These are phyloP conservation scores for Bufo bufo DNA, from an alignment of 2,113 vertebrate species.

Conservation along the genomic window DNA sequence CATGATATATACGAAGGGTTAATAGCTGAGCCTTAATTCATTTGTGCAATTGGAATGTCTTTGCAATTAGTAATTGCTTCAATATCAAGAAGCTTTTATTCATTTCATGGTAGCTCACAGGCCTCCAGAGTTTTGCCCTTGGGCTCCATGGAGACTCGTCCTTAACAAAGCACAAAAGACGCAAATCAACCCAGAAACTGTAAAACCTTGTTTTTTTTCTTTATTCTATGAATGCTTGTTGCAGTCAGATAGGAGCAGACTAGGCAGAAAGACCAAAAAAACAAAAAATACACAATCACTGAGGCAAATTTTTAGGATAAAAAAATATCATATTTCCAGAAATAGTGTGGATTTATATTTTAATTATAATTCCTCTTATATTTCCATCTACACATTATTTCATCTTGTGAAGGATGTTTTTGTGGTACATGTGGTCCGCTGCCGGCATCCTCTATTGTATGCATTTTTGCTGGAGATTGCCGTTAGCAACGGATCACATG, in stretches of 20 bases:
- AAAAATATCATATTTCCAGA: not conserved
- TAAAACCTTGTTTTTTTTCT: slow-evolving; percentile 57
- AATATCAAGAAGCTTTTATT: slow-evolving; percentile 54
- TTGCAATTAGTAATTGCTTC: slow-evolving; percentile 55
- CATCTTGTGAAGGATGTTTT: no score
- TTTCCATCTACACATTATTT: no score
- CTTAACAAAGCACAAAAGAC: slow-evolving; percentile 49
- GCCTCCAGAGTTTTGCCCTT: slow-evolving; percentile 54
- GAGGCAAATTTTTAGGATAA: not conserved
- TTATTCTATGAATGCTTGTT: slow-evolving; percentile 14
- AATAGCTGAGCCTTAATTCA: slow-evolving; percentile 40
- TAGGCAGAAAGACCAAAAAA: not conserved
- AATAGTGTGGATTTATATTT: not conserved
- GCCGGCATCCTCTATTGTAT: no score
- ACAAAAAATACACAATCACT: not conserved
- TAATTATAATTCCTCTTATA: no score
- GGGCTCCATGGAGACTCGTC: slow-evolving; percentile 55
- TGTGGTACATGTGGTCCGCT: no score
- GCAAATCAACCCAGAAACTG: slow-evolving; percentile 40
- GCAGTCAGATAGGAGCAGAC: not conserved
- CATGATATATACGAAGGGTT: slow-evolving; percentile 9
- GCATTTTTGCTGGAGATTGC: no score
- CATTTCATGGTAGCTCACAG: slow-evolving; percentile 46
- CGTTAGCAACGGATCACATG: no score
- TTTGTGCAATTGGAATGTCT: slow-evolving; percentile 47